A percentile compares a stretch with the other conserved stretches of the same genome.
Conservation (phyloP, 2,113 vertebrate species). For the Paradoxurus hermaphroditus region DNA sequence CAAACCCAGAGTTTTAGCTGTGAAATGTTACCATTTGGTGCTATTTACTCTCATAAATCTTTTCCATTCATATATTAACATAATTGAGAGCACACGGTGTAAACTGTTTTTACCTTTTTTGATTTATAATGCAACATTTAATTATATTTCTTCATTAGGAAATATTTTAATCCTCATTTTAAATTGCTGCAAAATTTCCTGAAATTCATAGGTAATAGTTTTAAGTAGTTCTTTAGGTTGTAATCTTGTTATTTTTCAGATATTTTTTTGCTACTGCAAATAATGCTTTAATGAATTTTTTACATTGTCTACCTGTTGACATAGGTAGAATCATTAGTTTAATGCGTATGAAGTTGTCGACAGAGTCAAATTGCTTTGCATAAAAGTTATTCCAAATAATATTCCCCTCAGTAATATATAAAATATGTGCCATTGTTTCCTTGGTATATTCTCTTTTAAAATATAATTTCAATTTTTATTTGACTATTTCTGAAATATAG, state of each 20-base stretch:
- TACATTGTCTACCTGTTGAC: not conserved
- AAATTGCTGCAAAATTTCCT: not conserved
- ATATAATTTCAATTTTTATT: conserved; percentile 29
- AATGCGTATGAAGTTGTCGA: not conserved
- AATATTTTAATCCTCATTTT: conserved; percentile 20
- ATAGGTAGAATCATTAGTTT: not conserved
- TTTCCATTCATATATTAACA: conserved; percentile 7
- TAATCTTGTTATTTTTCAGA: not conserved
- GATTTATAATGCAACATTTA: not conserved
- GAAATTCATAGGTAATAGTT: not conserved
- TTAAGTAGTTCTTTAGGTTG: not conserved
- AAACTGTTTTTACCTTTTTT: conserved; percentile 19
- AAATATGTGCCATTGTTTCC: not conserved
- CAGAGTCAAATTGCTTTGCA: not conserved
- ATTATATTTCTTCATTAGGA: not conserved
- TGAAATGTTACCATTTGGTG: conserved; percentile 9
- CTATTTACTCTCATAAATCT: not conserved
- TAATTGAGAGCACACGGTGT: not conserved
- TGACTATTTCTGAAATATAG: not conserved
- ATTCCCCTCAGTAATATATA: not conserved
- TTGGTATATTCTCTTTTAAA: not conserved
- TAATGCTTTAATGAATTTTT: not conserved
- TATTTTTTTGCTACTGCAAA: not conserved
- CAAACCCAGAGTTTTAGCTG: not conserved
- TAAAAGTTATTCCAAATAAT: conserved; percentile 19